Percentiles rank a stretch among this genome's conserved stretches.
These are phyloP conservation scores for Spisula subtruncata DNA, from an alignment of 2,888 invertebrate genomes.

Conservation along the genomic window DNA sequence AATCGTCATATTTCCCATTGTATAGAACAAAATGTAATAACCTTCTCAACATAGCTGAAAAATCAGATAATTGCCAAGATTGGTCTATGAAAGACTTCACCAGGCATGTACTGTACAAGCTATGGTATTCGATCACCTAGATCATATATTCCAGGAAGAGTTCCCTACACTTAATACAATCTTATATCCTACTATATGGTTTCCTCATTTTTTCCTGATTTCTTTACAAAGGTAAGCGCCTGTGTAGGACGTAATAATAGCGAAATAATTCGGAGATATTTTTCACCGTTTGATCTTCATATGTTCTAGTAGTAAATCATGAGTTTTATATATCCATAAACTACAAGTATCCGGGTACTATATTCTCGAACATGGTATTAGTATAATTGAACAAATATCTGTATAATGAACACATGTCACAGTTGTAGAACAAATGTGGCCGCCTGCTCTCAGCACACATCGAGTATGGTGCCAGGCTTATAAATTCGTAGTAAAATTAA, in stretches of 20 bases:
- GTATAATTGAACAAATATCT: conserved; percentile 10
- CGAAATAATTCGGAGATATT: not conserved
- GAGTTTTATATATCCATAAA: conserved; percentile 8
- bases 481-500: not conserved
- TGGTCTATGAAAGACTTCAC: too few species aligned
- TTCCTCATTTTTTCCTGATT: too few species aligned
- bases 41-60: too few species aligned
- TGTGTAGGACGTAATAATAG: not conserved
- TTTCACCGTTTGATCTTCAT: not conserved
- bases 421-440: not conserved
- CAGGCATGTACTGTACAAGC: too few species aligned
- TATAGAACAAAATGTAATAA: too few species aligned
- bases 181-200: too few species aligned
- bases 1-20: too few species aligned
- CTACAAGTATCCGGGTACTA: not conserved
- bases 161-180: too few species aligned
- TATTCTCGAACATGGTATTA: not conserved
- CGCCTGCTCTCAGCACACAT: not conserved
- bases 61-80: too few species aligned
- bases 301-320: not conserved
- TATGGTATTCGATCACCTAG: too few species aligned
- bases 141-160: too few species aligned
- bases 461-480: not conserved
- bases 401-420: not conserved
- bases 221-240: not conserved